Percentiles rank a stretch among this genome's conserved stretches.
Evolutionary conservation across 2,888 invertebrate genomes (phyloP).

Genomic region (Drosophila monieri): DNA sequence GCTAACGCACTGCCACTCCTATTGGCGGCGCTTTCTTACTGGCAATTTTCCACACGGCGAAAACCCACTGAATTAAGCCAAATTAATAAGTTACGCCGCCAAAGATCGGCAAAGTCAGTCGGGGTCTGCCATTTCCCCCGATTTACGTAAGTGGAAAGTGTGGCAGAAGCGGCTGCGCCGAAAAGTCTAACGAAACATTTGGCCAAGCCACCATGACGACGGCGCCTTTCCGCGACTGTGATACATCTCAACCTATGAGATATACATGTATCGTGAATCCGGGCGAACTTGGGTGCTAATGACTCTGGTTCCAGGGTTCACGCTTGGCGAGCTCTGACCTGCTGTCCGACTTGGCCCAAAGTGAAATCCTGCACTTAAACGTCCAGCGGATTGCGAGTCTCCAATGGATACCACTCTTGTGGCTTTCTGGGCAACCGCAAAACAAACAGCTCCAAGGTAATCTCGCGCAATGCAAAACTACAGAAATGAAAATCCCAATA

Average conservation of each 20-base stretch:
- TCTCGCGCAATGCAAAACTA: conserved; percentile 29
- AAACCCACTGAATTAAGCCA: conserved; percentile 66
- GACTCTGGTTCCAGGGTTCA: conserved; percentile 50
- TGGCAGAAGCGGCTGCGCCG: conserved; percentile 30
- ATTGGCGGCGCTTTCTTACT: conserved; percentile 26
- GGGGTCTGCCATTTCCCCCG: conserved; percentile 34
- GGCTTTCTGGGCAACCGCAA: conserved; percentile 58
- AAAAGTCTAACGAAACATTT: conserved; percentile 33
- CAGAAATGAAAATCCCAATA: conserved; percentile 60
- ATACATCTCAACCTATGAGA: conserved; percentile 6
- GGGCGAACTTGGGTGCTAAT: conserved; percentile 50
- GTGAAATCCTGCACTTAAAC: conserved; percentile 55
- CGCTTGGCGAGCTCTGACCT: conserved; percentile 66
- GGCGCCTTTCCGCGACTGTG: conserved; percentile 40
- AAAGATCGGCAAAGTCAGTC: conserved; percentile 38
- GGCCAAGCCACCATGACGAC: conserved; percentile 41
- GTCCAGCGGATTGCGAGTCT: conserved; percentile 28
- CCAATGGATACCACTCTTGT: conserved; percentile 35
- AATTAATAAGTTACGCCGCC: conserved; percentile 61
- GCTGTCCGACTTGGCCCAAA: conserved; percentile 43
- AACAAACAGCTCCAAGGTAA: conserved; percentile 32
- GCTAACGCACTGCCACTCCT: conserved; percentile 31
- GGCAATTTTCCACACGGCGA: conserved; percentile 59
- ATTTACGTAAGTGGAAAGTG: conserved; percentile 42
- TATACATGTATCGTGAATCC: conserved; percentile 6